A percentile compares a stretch with the other conserved stretches of the same genome.
phyloP scores from a whole-genome alignment of 2,113 vertebrate genomes.

The Nymphicus hollandicus region DNA sequence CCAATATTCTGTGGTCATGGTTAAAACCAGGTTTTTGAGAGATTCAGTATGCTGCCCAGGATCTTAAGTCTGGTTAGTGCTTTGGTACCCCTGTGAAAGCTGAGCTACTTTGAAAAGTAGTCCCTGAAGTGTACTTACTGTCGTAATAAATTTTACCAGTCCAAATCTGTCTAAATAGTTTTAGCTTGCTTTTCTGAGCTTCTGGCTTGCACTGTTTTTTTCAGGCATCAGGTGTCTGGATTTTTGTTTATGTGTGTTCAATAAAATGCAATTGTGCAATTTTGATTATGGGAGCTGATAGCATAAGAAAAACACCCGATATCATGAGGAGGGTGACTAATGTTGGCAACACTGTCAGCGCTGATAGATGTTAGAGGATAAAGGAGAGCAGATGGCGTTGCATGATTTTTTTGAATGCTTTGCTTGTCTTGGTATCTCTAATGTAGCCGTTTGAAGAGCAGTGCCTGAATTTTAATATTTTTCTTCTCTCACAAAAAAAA shows the following conservation, averaged over 20 bases:
- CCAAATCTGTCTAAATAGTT: background rate
- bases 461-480: background rate
- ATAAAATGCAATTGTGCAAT: background rate
- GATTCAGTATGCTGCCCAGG: rapidly evolving
- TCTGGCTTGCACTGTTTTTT: background rate
- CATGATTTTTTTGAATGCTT: background rate
- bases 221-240: background rate
- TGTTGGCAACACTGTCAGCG: background rate
- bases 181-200: background rate
- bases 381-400: background rate
- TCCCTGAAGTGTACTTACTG: background rate
- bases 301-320: background rate
- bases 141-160: background rate
- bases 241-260: background rate
- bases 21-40: background rate
- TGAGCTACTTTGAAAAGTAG: background rate
- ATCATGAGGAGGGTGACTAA: constrained; percentile 4
- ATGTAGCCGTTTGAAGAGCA: background rate
- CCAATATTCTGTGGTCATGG: background rate
- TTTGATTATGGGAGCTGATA: background rate
- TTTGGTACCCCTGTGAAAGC: background rate
- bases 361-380: background rate
- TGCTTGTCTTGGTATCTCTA: background rate
- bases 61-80: background rate
- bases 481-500: background rate